Percentiles rank a stretch among this genome's conserved stretches.
phyloP scores from a whole-genome alignment of 1,140 invertebrate species.

The Ptiloglossa arizonensis region DNA sequence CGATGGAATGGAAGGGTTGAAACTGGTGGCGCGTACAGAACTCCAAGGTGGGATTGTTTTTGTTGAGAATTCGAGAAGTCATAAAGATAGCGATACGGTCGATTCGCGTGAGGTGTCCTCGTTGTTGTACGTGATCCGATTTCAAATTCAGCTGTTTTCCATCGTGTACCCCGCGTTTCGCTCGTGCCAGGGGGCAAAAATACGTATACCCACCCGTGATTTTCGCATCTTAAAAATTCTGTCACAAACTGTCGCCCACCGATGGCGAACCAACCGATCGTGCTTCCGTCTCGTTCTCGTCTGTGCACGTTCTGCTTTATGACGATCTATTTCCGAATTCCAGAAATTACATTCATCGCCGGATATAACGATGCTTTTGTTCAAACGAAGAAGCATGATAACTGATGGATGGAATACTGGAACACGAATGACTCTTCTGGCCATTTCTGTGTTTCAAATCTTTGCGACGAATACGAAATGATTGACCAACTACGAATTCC shows the following conservation, averaged over 20 bases:
- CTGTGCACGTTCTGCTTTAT: neutral
- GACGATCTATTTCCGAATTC: neutral
- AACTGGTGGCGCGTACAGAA: neutral
- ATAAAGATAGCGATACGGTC: slow-evolving; percentile 15
- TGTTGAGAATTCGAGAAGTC: slow-evolving; percentile 27
- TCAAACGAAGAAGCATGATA: neutral
- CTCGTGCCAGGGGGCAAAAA: neutral
- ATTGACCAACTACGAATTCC: too few relatives aligned
- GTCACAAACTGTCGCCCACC: neutral
- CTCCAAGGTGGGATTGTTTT: slow-evolving; percentile 22
- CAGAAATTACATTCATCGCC: neutral
- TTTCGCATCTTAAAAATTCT: slow-evolving; percentile 33
- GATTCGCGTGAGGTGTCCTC: neutral
- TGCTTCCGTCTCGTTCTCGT: neutral
- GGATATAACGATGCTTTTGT: neutral
- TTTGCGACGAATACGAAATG: too few relatives aligned
- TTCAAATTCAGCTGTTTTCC: slow-evolving; percentile 1
- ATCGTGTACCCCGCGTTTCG: neutral
- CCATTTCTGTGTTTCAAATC: too few relatives aligned
- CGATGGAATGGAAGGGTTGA: too few relatives aligned
- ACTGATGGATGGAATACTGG: neutral
- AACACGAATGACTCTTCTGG: too few relatives aligned
- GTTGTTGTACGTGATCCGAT: slow-evolving; percentile 39
- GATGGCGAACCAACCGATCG: slow-evolving; percentile 17
- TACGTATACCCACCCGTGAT: slow-evolving; percentile 7